Conservation (phyloP, 2,113 vertebrate genomes). For the Antechinus flavipes region DNA sequence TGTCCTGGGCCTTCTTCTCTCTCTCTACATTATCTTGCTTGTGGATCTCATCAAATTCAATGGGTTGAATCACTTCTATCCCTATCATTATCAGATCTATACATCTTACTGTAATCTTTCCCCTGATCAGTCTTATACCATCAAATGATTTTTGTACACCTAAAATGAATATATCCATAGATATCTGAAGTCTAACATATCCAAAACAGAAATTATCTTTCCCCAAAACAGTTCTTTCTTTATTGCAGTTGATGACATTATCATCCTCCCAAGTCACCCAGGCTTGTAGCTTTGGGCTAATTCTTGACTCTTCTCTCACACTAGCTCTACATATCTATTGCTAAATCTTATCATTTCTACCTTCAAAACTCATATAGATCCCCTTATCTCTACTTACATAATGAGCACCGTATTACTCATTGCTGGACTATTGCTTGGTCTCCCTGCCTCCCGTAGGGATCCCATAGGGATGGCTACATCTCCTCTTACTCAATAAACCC, state of each 20-base stretch:
- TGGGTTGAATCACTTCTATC: neutral
- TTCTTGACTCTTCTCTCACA: neutral
- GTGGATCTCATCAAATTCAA: neutral
- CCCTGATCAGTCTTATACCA: neutral
- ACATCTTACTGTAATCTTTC: neutral
- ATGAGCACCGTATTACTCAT: neutral
- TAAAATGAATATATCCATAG: neutral
- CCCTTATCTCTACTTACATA: neutral
- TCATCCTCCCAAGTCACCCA: neutral
- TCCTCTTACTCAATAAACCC: neutral
- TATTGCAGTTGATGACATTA: neutral
- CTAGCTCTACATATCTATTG: neutral
- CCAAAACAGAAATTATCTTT: neutral
- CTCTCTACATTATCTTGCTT: neutral
- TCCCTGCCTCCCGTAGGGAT: neutral
- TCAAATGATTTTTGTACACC: neutral
- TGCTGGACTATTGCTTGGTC: neutral
- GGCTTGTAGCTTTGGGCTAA: neutral
- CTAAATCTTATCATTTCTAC: neutral
- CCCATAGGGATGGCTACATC: neutral
- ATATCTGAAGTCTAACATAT: neutral
- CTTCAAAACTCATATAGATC: neutral
- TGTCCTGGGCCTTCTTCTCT: neutral
- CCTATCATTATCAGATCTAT: neutral
- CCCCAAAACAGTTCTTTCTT: neutral